Evolutionary conservation across 2,888 invertebrate genomes (phyloP), one percentile per base, ranked within the genome.

Genomic region (Aproaerema taeniolella): DNA sequence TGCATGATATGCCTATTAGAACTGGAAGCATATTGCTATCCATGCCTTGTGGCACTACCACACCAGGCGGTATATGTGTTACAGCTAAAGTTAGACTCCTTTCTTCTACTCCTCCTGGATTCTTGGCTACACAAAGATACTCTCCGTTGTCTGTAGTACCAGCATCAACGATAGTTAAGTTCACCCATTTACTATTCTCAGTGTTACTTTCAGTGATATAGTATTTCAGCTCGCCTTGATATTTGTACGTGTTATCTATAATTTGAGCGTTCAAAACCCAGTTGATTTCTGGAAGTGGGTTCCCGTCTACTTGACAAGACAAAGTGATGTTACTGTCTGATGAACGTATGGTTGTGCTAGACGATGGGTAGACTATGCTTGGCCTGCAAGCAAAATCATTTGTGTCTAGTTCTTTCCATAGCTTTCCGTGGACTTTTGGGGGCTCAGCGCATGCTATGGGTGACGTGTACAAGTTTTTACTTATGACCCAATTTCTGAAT

Each of bases 311-410:
- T 49, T 90, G 90, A 53, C 96, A 96, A 9, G 89, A 88, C 10
- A 96, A 70, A 0, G 93, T 94, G 6, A 92, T 88, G 50, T 92
- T 91, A 16, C 89, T 88, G 29, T 90, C 90, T 8, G 88, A 88
- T 1, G 91, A 89, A 46, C 91, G 89, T 1, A 92, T 61, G 4
- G 89, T 89, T 8, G 89, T 89, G 49, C 83, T 77, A 0, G 86
- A 74, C 0, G 89, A 76, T 3, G 92, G 92, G 52, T 90, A 90
- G 2, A 91, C 68, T 46, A 96, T 94, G 55, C 89, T 89, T 0
- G 96, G 96, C 37, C 89, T 88, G 67, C 96, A 96, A 9, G 96
- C 96, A 62, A 96, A 96, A 49, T 94, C 91, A 37, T 91, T 90
- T 11, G 90, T 88, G 49, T 87, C 87, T 24, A 92, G 71, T 29